phyloP scores from a whole-genome alignment of 2,113 vertebrate species.

The Redunca redunca region DNA sequence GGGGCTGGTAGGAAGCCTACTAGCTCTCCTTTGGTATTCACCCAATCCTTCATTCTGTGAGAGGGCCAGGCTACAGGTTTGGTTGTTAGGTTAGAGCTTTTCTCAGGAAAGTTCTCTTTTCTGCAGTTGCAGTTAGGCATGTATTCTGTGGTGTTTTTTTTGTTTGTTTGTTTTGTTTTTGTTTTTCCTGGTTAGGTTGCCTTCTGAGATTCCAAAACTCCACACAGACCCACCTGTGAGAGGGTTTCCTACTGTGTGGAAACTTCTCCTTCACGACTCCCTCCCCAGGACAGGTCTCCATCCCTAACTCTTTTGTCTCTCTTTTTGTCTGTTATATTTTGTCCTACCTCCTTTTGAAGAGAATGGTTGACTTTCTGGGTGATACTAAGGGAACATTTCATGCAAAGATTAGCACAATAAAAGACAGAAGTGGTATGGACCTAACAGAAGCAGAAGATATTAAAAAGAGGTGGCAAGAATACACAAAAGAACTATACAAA shows the following conservation, averaged over 20 bases:
- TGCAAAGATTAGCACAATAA: background rate
- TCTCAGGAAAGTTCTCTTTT: background rate
- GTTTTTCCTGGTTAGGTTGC: background rate
- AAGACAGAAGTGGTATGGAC: background rate
- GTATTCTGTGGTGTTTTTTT: background rate
- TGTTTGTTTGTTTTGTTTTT: too few relatives aligned
- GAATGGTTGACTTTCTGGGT: background rate
- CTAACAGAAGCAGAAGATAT: background rate
- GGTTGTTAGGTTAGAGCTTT: background rate
- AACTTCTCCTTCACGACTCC: background rate
- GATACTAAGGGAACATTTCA: background rate
- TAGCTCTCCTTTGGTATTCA: background rate
- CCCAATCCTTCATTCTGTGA: background rate
- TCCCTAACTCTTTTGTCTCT: background rate
- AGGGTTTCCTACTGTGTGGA: background rate
- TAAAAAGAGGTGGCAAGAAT: background rate
- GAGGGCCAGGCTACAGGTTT: fast-evolving
- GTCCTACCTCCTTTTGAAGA: background rate
- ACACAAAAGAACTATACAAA: background rate
- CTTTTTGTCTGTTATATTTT: background rate
- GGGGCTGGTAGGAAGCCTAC: background rate
- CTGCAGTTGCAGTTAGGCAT: background rate
- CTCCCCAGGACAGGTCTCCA: background rate
- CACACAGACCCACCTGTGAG: background rate
- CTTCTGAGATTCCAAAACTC: background rate